phyloP scores from a whole-genome alignment of 2,113 vertebrate species.

The Acrocephalus arundinaceus region DNA sequence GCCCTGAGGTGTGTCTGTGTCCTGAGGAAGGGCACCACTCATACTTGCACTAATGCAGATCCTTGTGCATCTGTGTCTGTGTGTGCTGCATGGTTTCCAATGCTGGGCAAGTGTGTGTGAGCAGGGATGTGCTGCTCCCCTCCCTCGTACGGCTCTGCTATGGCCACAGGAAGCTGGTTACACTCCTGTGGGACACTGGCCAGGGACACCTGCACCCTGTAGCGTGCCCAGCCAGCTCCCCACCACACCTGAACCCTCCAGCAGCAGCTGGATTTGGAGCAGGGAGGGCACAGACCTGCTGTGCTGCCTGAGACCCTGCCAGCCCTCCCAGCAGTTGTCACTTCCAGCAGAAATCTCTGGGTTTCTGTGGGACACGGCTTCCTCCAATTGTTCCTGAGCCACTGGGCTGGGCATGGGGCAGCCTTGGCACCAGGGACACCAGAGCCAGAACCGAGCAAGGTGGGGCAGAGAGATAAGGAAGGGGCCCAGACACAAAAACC shows the following conservation, averaged over 20 bases:
- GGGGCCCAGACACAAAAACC: not conserved
- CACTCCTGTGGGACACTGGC: not conserved
- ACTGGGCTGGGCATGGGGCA: not conserved
- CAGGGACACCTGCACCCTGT: not conserved
- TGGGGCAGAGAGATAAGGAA: slow-evolving; percentile 11
- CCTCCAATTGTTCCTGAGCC: slow-evolving; percentile 35
- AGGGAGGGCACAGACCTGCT: not conserved
- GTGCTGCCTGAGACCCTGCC: not conserved
- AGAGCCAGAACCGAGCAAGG: not conserved
- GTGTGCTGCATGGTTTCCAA: rapidly evolving
- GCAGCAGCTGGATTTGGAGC: not conserved
- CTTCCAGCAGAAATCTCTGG: not conserved
- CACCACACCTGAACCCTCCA: rapidly evolving
- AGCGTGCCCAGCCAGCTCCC: not conserved
- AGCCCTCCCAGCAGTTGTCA: not conserved
- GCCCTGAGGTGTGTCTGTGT: not conserved
- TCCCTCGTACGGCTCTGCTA: not conserved
- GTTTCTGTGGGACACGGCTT: not conserved
- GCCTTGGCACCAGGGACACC: not conserved
- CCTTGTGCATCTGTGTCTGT: not conserved
- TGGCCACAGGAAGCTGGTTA: not conserved
- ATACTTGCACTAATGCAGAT: rapidly evolving
- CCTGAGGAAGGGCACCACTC: rapidly evolving
- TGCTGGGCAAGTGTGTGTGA: not conserved
- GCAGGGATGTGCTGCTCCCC: not conserved